Evolutionary conservation across 2,888 invertebrate species (phyloP), one percentile per base, ranked within the genome.

Genomic region (Eudemis profundana): DNA sequence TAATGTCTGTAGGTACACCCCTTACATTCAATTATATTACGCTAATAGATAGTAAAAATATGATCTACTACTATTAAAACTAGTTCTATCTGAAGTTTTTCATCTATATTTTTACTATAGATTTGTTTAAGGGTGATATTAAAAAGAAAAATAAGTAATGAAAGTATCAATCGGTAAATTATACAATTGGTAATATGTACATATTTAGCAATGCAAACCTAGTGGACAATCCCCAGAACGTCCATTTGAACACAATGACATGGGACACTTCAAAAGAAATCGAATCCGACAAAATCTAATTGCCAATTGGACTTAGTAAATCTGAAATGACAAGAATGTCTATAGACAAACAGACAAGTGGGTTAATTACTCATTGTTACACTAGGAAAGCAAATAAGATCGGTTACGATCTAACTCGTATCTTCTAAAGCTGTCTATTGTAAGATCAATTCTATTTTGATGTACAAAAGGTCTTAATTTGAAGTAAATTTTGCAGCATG

Each of bases 321-420:
- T 8, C 19, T 36, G 21, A 57, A 57, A 47, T 59, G 15, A 57
- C 19, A 47, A 59, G 57, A 59, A 59, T 59, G 57, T 44, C 56
- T 17, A 56, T 27, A 44, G 40, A 54, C 40, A 33, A 33, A 53
- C 27, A 56, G 17, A 21, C 36, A 59, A 59, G 21, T 59, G 57
- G 57, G 57, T 47, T 59, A 59, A 59, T 59, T 36, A 59, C 46
- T 47, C 47, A 59, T 59, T 59, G 57, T 47, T 21, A 23, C 47
- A 21, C 46, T 56, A 47, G 12, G 36, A 47, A 47, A 59, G 57
- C 15, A 59, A 46, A 54, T 23, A 54, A 33, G 33, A 2, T 42
- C 27, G 12, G 42, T 27, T 44, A 19, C 12, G 4, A 12, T 15
- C 44, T 44, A 56, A 29, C 44, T 44, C 27, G 15, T 1, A 0